Evolutionary conservation across 2,888 invertebrate genomes (phyloP).

Genomic region (Lepetodrilus schrolli): DNA sequence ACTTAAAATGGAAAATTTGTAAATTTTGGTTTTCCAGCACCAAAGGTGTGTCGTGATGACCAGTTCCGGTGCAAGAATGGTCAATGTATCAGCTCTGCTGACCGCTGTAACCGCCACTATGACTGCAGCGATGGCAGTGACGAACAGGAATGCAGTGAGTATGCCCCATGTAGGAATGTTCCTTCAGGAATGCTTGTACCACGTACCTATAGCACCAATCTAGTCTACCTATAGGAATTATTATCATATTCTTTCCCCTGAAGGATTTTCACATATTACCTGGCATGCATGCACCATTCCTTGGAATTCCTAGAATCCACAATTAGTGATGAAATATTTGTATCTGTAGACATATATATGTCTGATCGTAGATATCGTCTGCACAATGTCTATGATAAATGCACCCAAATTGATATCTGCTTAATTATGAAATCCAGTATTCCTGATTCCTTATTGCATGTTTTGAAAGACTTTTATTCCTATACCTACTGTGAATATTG

Average conservation of each 20-base stretch:
- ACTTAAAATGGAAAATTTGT: not conserved
- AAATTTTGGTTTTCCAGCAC: not conserved
- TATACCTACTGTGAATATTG: no score
- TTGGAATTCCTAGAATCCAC: not conserved
- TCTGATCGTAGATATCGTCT: no score
- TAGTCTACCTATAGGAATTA: not conserved
- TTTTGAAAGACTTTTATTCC: no score
- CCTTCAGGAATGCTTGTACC: no score
- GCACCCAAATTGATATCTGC: no score
- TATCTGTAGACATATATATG: no score
- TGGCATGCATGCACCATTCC: not conserved
- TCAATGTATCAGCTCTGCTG: slow-evolving; percentile 45
- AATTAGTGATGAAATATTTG: no score
- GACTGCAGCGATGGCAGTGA: slow-evolving; percentile 85
- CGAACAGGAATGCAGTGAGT: slow-evolving; percentile 81
- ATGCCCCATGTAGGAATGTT: no score
- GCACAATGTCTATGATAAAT: no score
- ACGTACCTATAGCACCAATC: no score
- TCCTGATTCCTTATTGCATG: no score
- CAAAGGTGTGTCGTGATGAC: slow-evolving; percentile 49
- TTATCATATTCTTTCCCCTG: not conserved
- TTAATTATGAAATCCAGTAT: no score
- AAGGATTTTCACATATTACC: not conserved
- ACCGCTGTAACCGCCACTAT: slow-evolving; percentile 71
- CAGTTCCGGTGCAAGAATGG: slow-evolving; percentile 60